phyloP scores from a whole-genome alignment of 2,113 vertebrate genomes.

The Stercorarius parasiticus region DNA sequence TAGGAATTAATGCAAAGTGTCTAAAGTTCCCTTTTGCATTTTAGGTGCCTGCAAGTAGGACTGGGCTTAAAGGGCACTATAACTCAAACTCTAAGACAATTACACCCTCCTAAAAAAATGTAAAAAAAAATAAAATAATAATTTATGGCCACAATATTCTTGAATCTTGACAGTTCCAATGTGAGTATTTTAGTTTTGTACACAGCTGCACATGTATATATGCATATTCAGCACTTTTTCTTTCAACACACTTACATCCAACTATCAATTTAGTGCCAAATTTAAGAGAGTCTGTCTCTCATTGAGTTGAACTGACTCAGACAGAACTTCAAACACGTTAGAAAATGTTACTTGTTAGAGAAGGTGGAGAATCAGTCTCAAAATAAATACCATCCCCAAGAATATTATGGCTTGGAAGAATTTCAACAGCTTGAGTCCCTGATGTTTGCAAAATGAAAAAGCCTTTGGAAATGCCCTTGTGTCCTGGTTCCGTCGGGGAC shows the following conservation, averaged over 20 bases:
- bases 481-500: neutral
- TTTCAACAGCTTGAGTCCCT: constrained; percentile 41
- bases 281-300: neutral
- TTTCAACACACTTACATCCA: neutral
- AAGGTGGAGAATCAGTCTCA: constrained; percentile 7
- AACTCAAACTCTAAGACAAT: neutral
- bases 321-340: neutral
- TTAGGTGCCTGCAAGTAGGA: neutral
- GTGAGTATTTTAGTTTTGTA: neutral
- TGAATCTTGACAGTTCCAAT: neutral
- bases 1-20: neutral
- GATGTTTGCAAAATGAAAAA: constrained; percentile 45
- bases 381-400: constrained; percentile 27
- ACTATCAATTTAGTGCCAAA: neutral
- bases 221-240: constrained; percentile 10
- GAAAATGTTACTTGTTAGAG: neutral
- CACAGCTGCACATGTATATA: neutral
- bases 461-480: constrained; percentile 19
- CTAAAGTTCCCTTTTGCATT: neutral
- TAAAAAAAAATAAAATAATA: neutral
- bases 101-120: neutral
- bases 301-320: neutral
- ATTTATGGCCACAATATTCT: constrained; percentile 40
- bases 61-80: neutral
- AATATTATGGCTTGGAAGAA: constrained; percentile 63